Conservation (phyloP, 2,888 invertebrate genomes). For the Apoderus coryli region DNA sequence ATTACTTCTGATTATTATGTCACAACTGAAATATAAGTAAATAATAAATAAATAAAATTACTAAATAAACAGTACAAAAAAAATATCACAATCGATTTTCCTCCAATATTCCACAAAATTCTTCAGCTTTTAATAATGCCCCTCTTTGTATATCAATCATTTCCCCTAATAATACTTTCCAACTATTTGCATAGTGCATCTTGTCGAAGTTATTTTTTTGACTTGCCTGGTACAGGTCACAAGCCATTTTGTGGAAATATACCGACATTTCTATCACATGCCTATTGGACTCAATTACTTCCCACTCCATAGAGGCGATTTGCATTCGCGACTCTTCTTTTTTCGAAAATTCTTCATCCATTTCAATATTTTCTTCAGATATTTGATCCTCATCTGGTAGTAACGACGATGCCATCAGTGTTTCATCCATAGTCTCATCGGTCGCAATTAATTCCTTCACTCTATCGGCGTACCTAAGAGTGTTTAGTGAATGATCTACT, state of each 20-base stretch:
- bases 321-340: constrained; percentile 20
- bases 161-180: constrained; percentile 27
- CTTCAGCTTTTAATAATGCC: constrained; percentile 26
- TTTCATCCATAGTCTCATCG: constrained; percentile 19
- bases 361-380: constrained; percentile 17
- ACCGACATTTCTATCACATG: constrained; percentile 58
- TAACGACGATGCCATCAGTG: constrained; percentile 8
- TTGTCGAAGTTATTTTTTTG: constrained; percentile 88
- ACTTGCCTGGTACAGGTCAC: constrained; percentile 62
- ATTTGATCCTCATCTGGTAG: constrained; percentile 16
- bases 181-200: constrained; percentile 32
- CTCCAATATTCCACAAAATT: constrained; percentile 25
- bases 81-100: constrained; percentile 12
- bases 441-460: constrained; percentile 71
- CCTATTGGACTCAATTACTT: constrained; percentile 78
- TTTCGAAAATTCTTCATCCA: constrained; percentile 18
- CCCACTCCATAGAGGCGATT: constrained; percentile 22
- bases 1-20: constrained; percentile 1
- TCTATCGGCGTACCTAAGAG: constrained; percentile 92
- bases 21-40: background rate
- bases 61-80: constrained; percentile 10
- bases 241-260: constrained; percentile 57
- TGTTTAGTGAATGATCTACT: constrained; percentile 96
- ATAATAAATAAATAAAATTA: constrained; percentile 10
- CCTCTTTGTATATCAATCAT: constrained; percentile 28